These are phyloP conservation scores for Axea sp. DNA, from an alignment of 2,888 invertebrate genomes.

Conservation along the genomic window DNA sequence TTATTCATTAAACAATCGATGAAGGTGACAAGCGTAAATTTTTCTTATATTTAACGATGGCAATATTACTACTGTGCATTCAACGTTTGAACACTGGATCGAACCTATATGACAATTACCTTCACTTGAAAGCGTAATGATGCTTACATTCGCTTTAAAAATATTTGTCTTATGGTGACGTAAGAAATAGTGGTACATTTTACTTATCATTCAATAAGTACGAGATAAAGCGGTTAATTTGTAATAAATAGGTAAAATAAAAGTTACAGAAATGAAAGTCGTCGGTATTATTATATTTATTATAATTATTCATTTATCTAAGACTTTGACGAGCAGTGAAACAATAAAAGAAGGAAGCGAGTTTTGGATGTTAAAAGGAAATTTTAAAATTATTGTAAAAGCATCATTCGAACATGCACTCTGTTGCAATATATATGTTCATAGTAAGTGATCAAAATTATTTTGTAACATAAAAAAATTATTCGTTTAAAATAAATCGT, in stretches of 20 bases:
- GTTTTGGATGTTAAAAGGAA: neutral
- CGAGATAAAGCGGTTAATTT: too few relatives aligned
- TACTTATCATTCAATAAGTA: too few relatives aligned
- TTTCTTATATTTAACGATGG: neutral
- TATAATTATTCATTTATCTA: neutral
- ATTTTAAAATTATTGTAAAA: conserved; percentile 1
- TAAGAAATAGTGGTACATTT: neutral
- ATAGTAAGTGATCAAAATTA: too few relatives aligned
- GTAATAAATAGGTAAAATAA: too few relatives aligned
- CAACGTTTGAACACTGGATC: neutral
- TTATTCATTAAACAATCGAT: too few relatives aligned
- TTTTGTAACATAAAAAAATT: too few relatives aligned
- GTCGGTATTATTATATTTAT: neutral
- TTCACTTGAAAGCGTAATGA: neutral
- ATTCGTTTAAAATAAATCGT: too few relatives aligned
- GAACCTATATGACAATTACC: conserved; percentile 3
- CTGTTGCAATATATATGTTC: conserved; percentile 3
- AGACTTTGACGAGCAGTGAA: neutral
- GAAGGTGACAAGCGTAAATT: too few relatives aligned
- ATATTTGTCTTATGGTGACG: conserved; percentile 1
- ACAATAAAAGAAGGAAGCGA: neutral
- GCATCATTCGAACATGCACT: conserved; percentile 3
- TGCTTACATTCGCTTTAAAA: neutral
- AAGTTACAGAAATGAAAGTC: too few relatives aligned
- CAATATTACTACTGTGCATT: neutral